Evolutionary conservation across 2,113 vertebrate species (phyloP).

Genomic region (Nothocercus julius): DNA sequence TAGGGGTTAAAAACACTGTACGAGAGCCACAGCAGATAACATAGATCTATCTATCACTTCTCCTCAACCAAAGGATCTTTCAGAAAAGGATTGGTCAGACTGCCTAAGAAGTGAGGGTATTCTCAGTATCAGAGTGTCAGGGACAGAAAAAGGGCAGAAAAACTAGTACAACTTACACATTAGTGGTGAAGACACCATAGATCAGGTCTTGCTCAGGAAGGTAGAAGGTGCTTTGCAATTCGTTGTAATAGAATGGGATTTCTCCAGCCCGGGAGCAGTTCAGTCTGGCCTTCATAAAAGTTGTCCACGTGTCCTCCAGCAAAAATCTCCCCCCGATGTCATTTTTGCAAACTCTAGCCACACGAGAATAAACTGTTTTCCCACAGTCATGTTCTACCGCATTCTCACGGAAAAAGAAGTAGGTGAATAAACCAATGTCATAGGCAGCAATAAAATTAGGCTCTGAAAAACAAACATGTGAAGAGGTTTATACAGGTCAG

Average conservation of each 20-base stretch:
- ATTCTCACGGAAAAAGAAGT: constrained; percentile 90
- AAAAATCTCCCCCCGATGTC: constrained; percentile 89
- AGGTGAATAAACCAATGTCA: constrained; percentile 87
- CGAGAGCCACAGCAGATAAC: background rate
- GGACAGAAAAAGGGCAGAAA: background rate
- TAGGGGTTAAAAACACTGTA: background rate
- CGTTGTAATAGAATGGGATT: constrained; percentile 91
- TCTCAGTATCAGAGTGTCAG: background rate
- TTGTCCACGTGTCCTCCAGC: constrained; percentile 92
- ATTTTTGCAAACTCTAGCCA: constrained; percentile 90
- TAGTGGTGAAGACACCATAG: constrained; percentile 91
- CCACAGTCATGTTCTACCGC: constrained; percentile 90
- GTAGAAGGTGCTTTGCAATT: constrained; percentile 91
- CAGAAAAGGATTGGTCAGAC: background rate
- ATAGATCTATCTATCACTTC: background rate
- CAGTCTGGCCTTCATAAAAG: constrained; percentile 89
- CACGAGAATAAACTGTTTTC: constrained; percentile 88
- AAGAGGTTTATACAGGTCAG: constrained; percentile 42
- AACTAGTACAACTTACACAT: constrained; percentile 81
- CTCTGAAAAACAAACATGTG: constrained; percentile 76
- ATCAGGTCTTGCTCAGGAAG: constrained; percentile 90
- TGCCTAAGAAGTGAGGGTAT: background rate
- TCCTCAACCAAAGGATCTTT: background rate
- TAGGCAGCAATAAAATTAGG: constrained; percentile 92
- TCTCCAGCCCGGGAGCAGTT: constrained; percentile 91